Evolutionary conservation across 2,888 invertebrate genomes (phyloP).

Genomic region (Eucriotettix oculatus): DNA sequence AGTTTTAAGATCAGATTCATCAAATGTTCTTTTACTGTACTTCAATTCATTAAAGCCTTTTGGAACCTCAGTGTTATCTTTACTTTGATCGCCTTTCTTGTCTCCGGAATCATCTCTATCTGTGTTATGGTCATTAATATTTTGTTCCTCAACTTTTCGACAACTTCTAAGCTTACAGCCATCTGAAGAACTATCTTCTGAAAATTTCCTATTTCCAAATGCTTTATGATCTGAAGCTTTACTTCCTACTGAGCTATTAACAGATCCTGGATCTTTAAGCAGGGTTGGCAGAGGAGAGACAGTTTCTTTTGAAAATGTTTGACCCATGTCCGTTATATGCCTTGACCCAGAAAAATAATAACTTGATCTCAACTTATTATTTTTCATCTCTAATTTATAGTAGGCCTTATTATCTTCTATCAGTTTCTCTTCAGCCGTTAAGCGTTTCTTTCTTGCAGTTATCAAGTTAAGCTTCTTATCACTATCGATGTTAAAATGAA

Average conservation of each 20-base stretch:
- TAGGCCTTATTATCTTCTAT: conserved; percentile 39
- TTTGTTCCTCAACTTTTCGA: not conserved
- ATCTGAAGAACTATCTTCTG: not conserved
- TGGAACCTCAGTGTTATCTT: not conserved
- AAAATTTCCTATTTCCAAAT: conserved; percentile 13
- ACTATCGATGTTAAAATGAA: not conserved
- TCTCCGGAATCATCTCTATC: not conserved
- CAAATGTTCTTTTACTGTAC: too few relatives aligned
- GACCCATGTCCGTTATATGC: conserved; percentile 6
- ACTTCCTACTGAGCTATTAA: conserved; percentile 15
- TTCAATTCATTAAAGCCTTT: not conserved
- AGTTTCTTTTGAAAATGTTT: conserved; percentile 7
- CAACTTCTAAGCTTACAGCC: not conserved
- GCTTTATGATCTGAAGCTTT: conserved; percentile 18
- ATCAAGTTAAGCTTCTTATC: not conserved
- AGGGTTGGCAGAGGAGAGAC: conserved; percentile 15
- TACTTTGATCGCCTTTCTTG: not conserved
- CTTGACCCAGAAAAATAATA: conserved; percentile 10
- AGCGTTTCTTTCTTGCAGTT: conserved; percentile 18
- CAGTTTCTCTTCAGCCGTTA: conserved; percentile 34
- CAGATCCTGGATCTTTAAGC: conserved; percentile 24
- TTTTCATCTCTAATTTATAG: conserved; percentile 55
- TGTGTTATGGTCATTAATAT: not conserved
- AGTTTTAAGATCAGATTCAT: not conserved
- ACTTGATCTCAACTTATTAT: conserved; percentile 48